A percentile compares a stretch with the other conserved stretches of the same genome.
Evolutionary conservation across 2,797 vertebrate genomes (phyloP).

Genomic region (Cyclopterus lumpus): DNA sequence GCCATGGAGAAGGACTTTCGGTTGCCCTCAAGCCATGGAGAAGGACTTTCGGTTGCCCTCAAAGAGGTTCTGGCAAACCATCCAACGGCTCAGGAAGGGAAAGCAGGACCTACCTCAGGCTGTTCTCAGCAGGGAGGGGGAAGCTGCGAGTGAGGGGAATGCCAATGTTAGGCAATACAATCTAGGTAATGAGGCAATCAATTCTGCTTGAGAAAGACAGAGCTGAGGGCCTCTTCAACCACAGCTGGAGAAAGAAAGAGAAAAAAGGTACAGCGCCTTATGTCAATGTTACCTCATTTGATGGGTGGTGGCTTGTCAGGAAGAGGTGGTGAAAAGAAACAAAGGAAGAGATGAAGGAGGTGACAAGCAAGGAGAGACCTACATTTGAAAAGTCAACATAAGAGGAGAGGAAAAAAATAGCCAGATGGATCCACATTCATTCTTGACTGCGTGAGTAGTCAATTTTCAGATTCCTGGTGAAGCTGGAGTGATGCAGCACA

Average conservation of each 20-base stretch:
- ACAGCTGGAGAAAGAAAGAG: conserved; percentile 41
- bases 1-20: no score
- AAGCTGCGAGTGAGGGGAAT: conserved; percentile 71
- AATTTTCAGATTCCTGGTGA: conserved; percentile 14
- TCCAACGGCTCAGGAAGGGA: no score
- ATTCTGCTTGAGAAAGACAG: conserved; percentile 59
- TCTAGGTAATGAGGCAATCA: conserved; percentile 79
- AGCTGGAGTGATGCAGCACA: conserved; percentile 7
- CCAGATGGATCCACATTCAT: neutral
- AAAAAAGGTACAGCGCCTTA: neutral
- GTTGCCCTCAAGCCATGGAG: no score
- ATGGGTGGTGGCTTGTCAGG: conserved; percentile 33
- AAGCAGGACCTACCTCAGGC: no score
- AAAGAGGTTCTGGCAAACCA: no score
- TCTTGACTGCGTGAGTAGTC: neutral
- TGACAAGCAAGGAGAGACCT: neutral
- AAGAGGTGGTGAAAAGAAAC: neutral
- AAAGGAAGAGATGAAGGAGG: conserved; percentile 9
- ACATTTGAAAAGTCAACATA: neutral
- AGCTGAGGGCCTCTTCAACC: conserved; percentile 58
- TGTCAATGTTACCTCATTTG: conserved; percentile 1
- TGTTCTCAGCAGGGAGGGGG: conserved; percentile 39
- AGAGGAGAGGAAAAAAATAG: neutral
- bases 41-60: no score
- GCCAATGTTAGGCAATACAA: conserved; percentile 70